Evolutionary conservation across 1,140 invertebrate species (phyloP).

Genomic region (Macrotrachela quadricornifera): DNA sequence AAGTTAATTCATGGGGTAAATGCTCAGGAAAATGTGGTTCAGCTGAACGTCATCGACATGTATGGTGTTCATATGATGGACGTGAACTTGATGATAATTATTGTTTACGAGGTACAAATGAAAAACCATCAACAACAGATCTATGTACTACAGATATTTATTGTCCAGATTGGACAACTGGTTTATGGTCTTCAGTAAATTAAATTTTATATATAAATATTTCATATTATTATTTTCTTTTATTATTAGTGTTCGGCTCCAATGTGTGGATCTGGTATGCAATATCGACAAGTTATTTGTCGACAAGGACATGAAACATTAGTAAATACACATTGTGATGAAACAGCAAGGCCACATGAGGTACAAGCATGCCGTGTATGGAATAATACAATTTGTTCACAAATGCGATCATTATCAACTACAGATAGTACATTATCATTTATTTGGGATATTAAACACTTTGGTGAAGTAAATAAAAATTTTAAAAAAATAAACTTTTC

Average conservation of each 20-base stretch:
- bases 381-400: background rate
- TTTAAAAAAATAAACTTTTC: background rate
- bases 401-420: background rate
- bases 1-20: too few relatives aligned
- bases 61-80: too few relatives aligned
- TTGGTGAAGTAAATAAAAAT: background rate
- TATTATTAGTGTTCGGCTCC: background rate
- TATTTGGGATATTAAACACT: background rate
- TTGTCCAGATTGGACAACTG: too few relatives aligned
- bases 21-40: too few relatives aligned
- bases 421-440: background rate
- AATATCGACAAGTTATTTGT: slow-evolving; percentile 3
- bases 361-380: background rate
- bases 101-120: too few relatives aligned
- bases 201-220: too few relatives aligned
- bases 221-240: too few relatives aligned
- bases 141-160: too few relatives aligned
- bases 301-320: background rate
- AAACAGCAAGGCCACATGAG: background rate
- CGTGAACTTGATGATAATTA: too few relatives aligned
- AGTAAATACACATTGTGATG: background rate
- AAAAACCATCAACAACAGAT: too few relatives aligned
- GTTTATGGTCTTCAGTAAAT: too few relatives aligned
- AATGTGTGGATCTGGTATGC: background rate
- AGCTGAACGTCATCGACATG: too few relatives aligned